Evolutionary conservation across 2,113 vertebrate species (phyloP).

Genomic region (Macquaria ambigua): DNA sequence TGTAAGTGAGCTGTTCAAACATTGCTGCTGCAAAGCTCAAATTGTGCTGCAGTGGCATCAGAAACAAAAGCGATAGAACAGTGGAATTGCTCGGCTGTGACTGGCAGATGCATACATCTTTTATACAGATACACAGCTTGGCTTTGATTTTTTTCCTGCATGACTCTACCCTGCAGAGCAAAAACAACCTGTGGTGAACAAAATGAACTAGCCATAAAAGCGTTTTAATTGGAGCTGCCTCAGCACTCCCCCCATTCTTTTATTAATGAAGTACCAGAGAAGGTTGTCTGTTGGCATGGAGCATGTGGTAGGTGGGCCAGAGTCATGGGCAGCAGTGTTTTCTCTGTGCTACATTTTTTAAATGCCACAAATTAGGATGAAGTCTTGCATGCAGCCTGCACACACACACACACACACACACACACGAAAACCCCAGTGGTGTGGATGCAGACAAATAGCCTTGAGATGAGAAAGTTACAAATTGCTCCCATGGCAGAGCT

Average conservation of each 20-base stretch:
- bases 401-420: constrained; percentile 11
- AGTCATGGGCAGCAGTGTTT: constrained; percentile 30
- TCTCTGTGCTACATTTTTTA: constrained; percentile 8
- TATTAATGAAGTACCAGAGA: constrained; percentile 56
- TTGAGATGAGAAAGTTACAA: constrained; percentile 66
- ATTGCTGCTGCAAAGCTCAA: neutral
- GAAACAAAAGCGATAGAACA: constrained; percentile 6
- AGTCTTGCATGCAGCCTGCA: constrained; percentile 32
- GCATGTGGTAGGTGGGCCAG: constrained; percentile 26
- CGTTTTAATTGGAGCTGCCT: constrained; percentile 62
- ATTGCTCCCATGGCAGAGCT: constrained; percentile 71
- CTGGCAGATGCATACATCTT: constrained; percentile 33
- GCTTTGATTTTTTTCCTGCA: neutral
- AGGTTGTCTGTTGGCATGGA: constrained; percentile 53
- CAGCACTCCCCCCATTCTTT: constrained; percentile 44
- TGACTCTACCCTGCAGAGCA: constrained; percentile 37
- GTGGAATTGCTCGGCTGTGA: constrained; percentile 31
- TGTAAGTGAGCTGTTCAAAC: neutral
- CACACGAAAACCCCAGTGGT: constrained; percentile 32
- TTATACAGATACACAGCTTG: constrained; percentile 37
- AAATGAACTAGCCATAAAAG: constrained; percentile 58
- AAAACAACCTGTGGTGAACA: constrained; percentile 46
- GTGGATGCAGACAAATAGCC: constrained; percentile 71
- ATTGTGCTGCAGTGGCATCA: neutral
- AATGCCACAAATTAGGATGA: constrained; percentile 37